phyloP scores from a whole-genome alignment of 2,797 vertebrate genomes.

The Labeo calbasu region DNA sequence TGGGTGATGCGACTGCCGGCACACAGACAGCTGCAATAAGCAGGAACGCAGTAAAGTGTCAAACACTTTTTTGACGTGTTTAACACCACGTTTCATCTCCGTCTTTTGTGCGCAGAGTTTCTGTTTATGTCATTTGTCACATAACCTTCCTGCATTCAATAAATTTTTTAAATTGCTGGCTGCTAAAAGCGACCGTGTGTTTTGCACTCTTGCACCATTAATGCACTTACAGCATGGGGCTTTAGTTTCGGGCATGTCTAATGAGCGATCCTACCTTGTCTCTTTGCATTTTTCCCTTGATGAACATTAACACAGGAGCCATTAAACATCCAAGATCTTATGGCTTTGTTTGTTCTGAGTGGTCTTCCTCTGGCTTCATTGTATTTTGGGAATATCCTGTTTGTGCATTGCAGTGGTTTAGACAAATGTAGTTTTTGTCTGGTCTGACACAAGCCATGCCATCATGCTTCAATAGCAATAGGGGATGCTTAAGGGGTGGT shows the following conservation, averaged over 20 bases:
- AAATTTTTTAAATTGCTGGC: conserved; percentile 35
- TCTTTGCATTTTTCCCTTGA: conserved; percentile 43
- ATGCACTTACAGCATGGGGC: background rate
- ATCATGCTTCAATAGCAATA: conserved; percentile 50
- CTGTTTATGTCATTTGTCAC: conserved; percentile 25
- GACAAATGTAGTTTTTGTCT: conserved; percentile 53
- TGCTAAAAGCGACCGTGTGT: conserved; percentile 8
- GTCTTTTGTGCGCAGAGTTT: conserved; percentile 25
- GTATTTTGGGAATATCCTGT: conserved; percentile 75
- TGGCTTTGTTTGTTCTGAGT: conserved; percentile 33
- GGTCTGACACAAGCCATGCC: conserved; percentile 47
- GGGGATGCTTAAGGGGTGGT: conserved; percentile 43
- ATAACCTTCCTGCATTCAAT: conserved; percentile 26
- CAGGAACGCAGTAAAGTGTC: background rate
- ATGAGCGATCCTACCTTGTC: background rate
- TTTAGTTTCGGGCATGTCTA: background rate
- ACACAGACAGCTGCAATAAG: background rate
- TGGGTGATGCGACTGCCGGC: background rate
- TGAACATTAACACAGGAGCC: conserved; percentile 30
- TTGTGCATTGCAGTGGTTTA: conserved; percentile 62
- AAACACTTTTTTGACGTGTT: background rate
- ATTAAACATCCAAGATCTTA: conserved; percentile 23
- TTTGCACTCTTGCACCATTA: background rate
- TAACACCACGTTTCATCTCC: conserved; percentile 16
- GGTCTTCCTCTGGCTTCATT: conserved; percentile 47